Evolutionary conservation across 2,888 invertebrate species (phyloP).

Genomic region (Caenorhabditis uteleia): DNA sequence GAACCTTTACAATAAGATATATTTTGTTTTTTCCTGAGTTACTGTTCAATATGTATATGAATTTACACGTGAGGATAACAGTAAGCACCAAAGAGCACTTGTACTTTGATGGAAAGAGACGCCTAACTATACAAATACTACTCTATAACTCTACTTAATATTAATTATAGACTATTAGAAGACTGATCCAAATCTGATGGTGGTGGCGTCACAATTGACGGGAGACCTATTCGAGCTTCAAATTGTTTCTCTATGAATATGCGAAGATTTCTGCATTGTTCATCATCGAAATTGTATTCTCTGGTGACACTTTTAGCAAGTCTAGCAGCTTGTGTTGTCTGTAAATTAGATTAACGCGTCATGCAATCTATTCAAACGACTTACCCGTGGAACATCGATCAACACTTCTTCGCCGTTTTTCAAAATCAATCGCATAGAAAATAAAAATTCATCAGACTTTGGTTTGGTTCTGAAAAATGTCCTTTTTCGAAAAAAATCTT

Average conservation of each 20-base stretch:
- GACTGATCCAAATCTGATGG: too few species aligned
- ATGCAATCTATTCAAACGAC: neutral
- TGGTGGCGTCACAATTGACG: too few species aligned
- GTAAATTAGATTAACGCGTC: constrained; percentile 6
- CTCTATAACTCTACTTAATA: too few species aligned
- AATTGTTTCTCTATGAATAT: constrained; percentile 50
- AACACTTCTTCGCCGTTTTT: constrained; percentile 13
- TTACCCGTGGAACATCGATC: constrained; percentile 18
- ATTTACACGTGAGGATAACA: too few species aligned
- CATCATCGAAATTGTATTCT: constrained; percentile 46
- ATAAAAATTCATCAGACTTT: constrained; percentile 6
- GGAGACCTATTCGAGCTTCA: constrained; percentile 11
- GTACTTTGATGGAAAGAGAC: too few species aligned
- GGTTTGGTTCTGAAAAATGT: neutral
- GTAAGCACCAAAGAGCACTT: too few species aligned
- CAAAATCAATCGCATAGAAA: constrained; percentile 13
- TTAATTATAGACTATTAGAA: neutral
- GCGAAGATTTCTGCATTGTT: constrained; percentile 49
- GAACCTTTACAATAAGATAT: too few species aligned
- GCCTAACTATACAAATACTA: too few species aligned
- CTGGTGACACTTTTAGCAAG: constrained; percentile 43
- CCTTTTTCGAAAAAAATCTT: neutral
- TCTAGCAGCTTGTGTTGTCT: constrained; percentile 51
- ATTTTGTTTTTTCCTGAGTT: too few species aligned
- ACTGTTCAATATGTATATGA: too few species aligned